phyloP scores from a whole-genome alignment of 2,113 vertebrate species.

The Bostrychus sinensis region DNA sequence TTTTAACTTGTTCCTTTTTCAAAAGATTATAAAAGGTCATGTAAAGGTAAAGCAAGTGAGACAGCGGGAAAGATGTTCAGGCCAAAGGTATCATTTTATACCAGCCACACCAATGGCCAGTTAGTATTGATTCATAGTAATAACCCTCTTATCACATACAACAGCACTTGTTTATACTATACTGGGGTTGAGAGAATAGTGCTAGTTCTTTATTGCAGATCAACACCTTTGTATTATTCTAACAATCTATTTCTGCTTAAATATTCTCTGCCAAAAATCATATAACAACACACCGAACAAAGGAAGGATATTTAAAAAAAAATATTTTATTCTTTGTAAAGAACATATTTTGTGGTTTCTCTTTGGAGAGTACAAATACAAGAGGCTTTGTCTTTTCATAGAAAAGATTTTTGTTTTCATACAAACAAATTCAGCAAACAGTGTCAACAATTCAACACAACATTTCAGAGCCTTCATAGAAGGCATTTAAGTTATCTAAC shows the following conservation, averaged over 20 bases:
- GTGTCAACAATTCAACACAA: slow-evolving; percentile 34
- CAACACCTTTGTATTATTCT: no score
- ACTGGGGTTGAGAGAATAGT: no score
- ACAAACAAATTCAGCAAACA: slow-evolving; percentile 33
- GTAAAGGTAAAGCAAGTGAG: slow-evolving; percentile 49
- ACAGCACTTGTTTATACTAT: no score
- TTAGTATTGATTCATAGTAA: slow-evolving; percentile 24
- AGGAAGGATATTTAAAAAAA: no score
- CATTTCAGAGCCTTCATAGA: slow-evolving; percentile 43
- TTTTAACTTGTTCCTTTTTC: no score
- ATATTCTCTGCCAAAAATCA: no score
- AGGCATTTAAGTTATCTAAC: slow-evolving; percentile 17
- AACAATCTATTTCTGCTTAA: no score
- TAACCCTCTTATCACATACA: not conserved
- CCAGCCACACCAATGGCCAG: not conserved
- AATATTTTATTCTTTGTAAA: no score
- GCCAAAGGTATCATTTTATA: slow-evolving; percentile 8
- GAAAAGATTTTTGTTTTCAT: slow-evolving; percentile 28
- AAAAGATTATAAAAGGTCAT: no score
- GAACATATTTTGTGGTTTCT: slow-evolving; percentile 43
- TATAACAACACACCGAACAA: no score
- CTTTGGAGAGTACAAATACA: slow-evolving; percentile 8
- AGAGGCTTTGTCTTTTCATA: slow-evolving; percentile 16
- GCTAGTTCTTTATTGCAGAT: no score
- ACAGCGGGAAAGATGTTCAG: slow-evolving; percentile 26